These are phyloP conservation scores for Trisateles emortualis DNA, from an alignment of 2,888 invertebrate species.

Conservation along the genomic window DNA sequence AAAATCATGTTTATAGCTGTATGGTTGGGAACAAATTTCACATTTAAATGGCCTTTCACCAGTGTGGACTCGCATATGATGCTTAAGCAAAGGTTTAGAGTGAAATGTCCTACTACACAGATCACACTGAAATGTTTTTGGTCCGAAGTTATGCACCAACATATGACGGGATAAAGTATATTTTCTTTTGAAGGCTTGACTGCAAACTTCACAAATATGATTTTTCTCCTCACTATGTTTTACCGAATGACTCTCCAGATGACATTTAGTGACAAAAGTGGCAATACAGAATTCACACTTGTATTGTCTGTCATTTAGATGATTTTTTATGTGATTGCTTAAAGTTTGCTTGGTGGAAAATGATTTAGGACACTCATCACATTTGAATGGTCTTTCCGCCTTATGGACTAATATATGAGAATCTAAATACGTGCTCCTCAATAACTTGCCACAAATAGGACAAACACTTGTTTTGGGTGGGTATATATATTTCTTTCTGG, in stretches of 20 bases:
- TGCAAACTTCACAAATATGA: conserved; percentile 63
- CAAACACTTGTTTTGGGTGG: conserved; percentile 52
- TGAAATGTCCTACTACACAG: conserved; percentile 66
- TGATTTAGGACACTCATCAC: conserved; percentile 59
- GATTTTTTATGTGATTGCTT: conserved; percentile 37
- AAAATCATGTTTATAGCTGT: conserved; percentile 77
- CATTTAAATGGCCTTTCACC: conserved; percentile 74
- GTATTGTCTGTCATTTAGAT: conserved; percentile 43
- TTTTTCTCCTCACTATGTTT: conserved; percentile 54
- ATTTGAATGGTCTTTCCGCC: conserved; percentile 62
- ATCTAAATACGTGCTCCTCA: conserved; percentile 43
- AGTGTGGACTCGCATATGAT: conserved; percentile 73
- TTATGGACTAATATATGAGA: conserved; percentile 60
- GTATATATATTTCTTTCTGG: conserved; percentile 2
- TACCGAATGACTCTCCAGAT: conserved; percentile 36
- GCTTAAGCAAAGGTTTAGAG: conserved; percentile 45
- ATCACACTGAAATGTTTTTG: conserved; percentile 61
- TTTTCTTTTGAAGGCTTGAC: conserved; percentile 60
- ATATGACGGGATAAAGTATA: conserved; percentile 54
- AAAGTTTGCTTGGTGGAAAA: conserved; percentile 39
- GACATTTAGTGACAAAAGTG: conserved; percentile 41
- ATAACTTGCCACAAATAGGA: conserved; percentile 67
- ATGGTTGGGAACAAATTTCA: conserved; percentile 76
- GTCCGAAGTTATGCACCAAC: conserved; percentile 58
- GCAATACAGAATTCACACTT: conserved; percentile 68